Base-by-base conservation (phyloP, 1,140 invertebrate species). In the Papilio dardanus region DNA sequence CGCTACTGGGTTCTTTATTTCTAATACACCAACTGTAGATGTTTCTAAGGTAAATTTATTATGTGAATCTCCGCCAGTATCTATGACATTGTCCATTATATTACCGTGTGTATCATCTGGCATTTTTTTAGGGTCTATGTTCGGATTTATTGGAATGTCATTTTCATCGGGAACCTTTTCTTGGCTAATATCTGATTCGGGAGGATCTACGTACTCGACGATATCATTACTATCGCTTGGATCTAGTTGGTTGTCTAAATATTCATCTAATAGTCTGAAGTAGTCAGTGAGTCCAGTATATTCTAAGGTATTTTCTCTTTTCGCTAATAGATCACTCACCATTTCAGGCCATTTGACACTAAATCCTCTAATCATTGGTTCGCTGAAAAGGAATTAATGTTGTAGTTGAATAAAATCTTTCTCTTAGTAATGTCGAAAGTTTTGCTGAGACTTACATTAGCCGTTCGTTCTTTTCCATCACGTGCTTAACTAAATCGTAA, bases 211-310 rank as follows among this genome's bases (percentile, higher is more conserved):
- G 33, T 92, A 92, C 66, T 91, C 90, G 19, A 87, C 84, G 1
- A 80, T 65, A 21, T 77, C 76, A 69, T 78, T 75, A 30, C 31
- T 78, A 6, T 91, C 86, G 37, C 46, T 71, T 8, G 91, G 91
- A 67, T 93, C 88, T 71, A 93, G 76, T 79, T 91, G 88, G 58
- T 86, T 90, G 71, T 93, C 91, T 79, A 93, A 83, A 81, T 93
- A 92, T 79, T 93, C 90, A 69, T 93, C 91, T 78, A 93, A 77
- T 12, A 92, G 79, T 76, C 84, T 87, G 75, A 90, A 93, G 66
- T 93, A 92, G 74, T 92, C 90, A 10, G 89, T 92, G 1, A 93
- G 77, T 2, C 83, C 90, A 14, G 88, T 90, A 50, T 88, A 88
- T 81, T 93, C 91, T 40, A 93, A 75, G 12, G 82, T 86, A 74